Evolutionary conservation across 1,140 invertebrate species (phyloP).

Genomic region (Hydropsyche tenuis): DNA sequence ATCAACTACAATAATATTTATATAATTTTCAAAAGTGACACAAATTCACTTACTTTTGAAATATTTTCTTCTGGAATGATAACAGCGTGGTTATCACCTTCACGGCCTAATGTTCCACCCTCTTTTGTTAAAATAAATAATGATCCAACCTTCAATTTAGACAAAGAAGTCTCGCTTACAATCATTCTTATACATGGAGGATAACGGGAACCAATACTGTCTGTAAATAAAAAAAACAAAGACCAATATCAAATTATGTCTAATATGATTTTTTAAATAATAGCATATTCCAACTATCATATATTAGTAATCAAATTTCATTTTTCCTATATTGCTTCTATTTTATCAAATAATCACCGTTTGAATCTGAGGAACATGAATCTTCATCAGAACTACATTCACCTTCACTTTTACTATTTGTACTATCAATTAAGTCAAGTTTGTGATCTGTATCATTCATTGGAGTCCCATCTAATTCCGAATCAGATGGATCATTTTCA

Average conservation of each 20-base stretch:
- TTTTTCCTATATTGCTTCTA: neutral
- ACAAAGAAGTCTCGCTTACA: slow-evolving; percentile 74
- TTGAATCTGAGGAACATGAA: slow-evolving; percentile 11
- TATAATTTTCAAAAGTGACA: slow-evolving; percentile 34
- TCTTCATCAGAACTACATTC: slow-evolving; percentile 21
- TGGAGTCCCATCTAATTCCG: neutral
- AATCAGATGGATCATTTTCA: neutral
- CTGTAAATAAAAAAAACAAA: slow-evolving; percentile 59
- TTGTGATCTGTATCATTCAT: slow-evolving; percentile 14
- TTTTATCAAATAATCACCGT: slow-evolving; percentile 22
- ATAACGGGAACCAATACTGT: slow-evolving; percentile 71
- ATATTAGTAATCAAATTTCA: too few species aligned
- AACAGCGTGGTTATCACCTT: slow-evolving; percentile 76
- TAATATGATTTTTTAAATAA: too few species aligned
- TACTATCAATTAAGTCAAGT: slow-evolving; percentile 42
- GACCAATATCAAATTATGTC: too few species aligned
- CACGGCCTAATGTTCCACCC: slow-evolving; percentile 84
- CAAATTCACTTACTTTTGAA: slow-evolving; percentile 70
- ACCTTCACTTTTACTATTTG: slow-evolving; percentile 32
- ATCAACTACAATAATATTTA: slow-evolving; percentile 31
- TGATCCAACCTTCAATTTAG: slow-evolving; percentile 74
- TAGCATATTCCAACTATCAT: too few species aligned
- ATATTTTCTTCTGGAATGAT: slow-evolving; percentile 80
- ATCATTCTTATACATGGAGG: slow-evolving; percentile 89
- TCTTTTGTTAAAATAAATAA: slow-evolving; percentile 86